Base-by-base conservation (phyloP, 1,140 invertebrate genomes). In the Oscheius sp. region DNA sequence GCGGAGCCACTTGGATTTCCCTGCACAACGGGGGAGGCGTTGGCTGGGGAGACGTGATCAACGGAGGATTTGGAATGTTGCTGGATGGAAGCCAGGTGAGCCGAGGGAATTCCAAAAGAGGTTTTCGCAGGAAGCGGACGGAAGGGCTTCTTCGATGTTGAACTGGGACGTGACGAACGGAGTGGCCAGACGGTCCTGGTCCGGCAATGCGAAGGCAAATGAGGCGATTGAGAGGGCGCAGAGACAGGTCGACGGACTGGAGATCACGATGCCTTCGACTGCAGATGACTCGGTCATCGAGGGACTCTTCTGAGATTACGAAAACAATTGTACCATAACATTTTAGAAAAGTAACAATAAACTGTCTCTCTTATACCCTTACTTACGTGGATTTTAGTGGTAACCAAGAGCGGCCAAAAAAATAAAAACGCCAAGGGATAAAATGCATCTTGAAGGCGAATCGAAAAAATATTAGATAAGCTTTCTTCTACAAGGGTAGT, bases 81-180 rank as follows among this genome's bases (percentile, higher is more conserved):
- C 81, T 90, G n/a, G 89, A 91, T 84, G 90, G 90, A 29, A 84
- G 85, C 3, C 78, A 87, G 74, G 87, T 87, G 81, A 75, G 74
- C 64, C 23, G n/a, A 10, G 20, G 15, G 45, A 28, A 62, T 38
- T 38, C 23, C 32, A 73, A 2, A 34, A 59, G 38, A 23, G 15
- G 15, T 55, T 72, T 18, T 71, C n/a, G n/a, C n/a, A 87, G 79
- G 88, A 88, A 64, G 87, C 89, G 3, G 85, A 85, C 31, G 72
- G 82, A 26, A 84, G 85, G 68, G 88, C 88, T 3, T 76, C 80
- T 42, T 76, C 77, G 10, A 88, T 90, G 87, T 79, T 90, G 15
- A 79, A 84, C n/a, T 90, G 90, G 90, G 90, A 91, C 86, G 90
- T 90, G 13, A 85, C 86, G 18, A 90, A 91, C 83, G 90, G 90